Evolutionary conservation across 2,113 vertebrate species (phyloP), one percentile per base, ranked within the genome.

Genomic region (Petroica traversi): DNA sequence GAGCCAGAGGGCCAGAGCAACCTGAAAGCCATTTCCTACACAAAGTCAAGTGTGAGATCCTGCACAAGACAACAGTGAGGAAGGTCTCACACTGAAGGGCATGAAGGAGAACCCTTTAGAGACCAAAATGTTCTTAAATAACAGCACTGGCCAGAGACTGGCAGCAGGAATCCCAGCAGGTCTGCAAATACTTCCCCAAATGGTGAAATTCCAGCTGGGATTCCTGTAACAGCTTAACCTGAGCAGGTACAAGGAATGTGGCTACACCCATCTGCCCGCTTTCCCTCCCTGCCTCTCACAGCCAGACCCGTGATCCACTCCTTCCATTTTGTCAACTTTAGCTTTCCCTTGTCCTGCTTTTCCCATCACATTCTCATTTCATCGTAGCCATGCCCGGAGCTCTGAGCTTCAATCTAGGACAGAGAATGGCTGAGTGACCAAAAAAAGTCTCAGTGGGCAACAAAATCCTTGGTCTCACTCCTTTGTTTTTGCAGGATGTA

Each of bases 231-330:
- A 33, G 67, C 57, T 95, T 79, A 88, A 57, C 78, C 54, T 79
- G n/a, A 93, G n/a, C 73, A 77, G 69, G 41, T 58, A 25, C 36
- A 28, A 94, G 46, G 69, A 75, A 82, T 69, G 54, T 90, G 93
- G 88, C 79, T 88, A 90, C 82, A 80, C 85, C 82, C 90, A 76
- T 88, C 49, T 73, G 77, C 88, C 61, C 72, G 57, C 91, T 76
- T 79, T 68, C 62, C 73, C 36, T 92, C 54, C 54, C 52, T 82
- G 49, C 49, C 85, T 94, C 78, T 95, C 71, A 73, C 49, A 79
- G 78, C 58, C 31, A 14, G 36, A 19, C 25, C 66, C 67, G 25
- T n/a, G 41, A 91, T 49, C 46, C n/a, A n/a, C 62, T 76, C n/a
- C 43, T 43, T 41, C 59, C 46, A 22, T 46, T 84, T 81, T 63